Percentiles rank a stretch among this genome's conserved stretches.
Conservation (phyloP, 2,113 vertebrate species). For the Myotis davidii region DNA sequence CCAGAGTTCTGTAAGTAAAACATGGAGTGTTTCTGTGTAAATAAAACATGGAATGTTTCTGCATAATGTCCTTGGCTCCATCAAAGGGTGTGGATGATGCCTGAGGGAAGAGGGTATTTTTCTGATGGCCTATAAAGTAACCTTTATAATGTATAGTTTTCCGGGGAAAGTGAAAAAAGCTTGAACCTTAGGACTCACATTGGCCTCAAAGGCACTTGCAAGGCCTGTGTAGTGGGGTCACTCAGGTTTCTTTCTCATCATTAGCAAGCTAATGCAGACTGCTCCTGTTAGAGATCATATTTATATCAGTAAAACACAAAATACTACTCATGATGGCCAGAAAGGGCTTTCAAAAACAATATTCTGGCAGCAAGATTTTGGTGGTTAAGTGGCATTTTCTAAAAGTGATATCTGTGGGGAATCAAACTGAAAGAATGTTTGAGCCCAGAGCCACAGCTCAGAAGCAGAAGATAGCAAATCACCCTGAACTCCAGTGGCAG, state of each 20-base stretch:
- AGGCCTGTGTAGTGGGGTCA: fast-evolving
- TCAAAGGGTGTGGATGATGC: fast-evolving
- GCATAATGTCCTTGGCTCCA: background rate
- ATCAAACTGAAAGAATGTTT: background rate
- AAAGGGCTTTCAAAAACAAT: background rate
- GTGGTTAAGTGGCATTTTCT: background rate
- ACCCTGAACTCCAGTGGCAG: background rate
- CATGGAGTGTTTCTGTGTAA: background rate
- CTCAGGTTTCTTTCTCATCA: background rate
- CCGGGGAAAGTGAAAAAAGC: background rate
- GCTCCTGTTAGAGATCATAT: background rate
- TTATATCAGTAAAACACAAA: background rate
- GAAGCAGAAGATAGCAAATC: background rate
- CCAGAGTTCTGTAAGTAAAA: slow-evolving; percentile 70
- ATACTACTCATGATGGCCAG: background rate
- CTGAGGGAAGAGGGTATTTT: background rate
- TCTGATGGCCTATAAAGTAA: background rate
- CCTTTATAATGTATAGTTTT: background rate
- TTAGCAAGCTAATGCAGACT: background rate
- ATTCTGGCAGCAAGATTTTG: background rate
- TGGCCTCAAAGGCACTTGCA: background rate
- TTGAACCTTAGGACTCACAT: background rate
- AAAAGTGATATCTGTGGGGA: background rate
- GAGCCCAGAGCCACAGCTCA: background rate
- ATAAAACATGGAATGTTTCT: background rate